Conservation (phyloP, 2,113 vertebrate genomes). For the Carettochelys insculpta region DNA sequence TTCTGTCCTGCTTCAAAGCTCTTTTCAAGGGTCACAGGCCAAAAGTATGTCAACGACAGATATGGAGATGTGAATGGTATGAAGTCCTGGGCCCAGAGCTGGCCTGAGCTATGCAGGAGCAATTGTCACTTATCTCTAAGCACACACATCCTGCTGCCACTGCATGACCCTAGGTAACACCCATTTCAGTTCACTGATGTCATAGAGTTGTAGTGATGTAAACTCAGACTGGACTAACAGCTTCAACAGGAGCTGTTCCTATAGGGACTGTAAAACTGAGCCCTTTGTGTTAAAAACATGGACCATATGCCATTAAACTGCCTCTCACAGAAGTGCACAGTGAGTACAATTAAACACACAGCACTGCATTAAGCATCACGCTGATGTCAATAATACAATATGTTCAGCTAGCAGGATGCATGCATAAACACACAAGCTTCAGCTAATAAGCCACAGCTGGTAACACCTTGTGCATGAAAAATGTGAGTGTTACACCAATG, state of each 20-base stretch:
- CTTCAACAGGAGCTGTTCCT: not conserved
- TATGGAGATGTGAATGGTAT: not conserved
- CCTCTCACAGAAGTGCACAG: not conserved
- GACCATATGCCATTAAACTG: not conserved
- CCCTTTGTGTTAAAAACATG: not conserved
- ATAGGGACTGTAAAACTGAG: not conserved
- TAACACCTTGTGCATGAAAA: not conserved
- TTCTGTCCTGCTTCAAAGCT: not conserved
- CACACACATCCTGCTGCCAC: not conserved
- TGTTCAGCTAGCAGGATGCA: not conserved
- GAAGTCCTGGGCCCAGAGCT: not conserved
- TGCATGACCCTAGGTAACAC: not conserved
- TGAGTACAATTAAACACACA: not conserved
- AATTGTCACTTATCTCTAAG: not conserved
- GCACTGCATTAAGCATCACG: not conserved
- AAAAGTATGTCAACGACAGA: not conserved
- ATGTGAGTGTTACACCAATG: not conserved
- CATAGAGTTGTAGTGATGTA: not conserved
- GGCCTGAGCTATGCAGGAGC: not conserved
- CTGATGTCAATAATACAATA: rapidly evolving
- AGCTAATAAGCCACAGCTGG: not conserved
- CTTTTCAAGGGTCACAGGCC: not conserved
- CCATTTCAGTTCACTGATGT: not conserved
- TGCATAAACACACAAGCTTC: rapidly evolving
- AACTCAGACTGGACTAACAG: not conserved